These are phyloP conservation scores for Nomada fucata DNA, from an alignment of 2,888 invertebrate genomes.

Conservation along the genomic window DNA sequence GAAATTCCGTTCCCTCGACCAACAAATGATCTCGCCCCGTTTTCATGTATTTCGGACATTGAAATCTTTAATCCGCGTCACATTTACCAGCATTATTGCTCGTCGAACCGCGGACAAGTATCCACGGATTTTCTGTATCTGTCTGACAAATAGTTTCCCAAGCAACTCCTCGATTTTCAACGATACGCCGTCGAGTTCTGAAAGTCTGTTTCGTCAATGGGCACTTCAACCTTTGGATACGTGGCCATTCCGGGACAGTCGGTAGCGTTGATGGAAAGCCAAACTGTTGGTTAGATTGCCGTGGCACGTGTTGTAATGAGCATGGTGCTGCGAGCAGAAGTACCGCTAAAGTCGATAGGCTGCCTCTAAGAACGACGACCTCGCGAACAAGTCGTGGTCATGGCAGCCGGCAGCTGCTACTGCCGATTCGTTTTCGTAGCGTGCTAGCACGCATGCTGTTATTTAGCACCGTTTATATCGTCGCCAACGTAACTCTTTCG, in stretches of 20 bases:
- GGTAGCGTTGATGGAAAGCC: constrained; percentile 3
- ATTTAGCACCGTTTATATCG: constrained; percentile 26
- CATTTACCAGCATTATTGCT: no score
- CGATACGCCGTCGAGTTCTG: no score
- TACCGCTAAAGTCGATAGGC: constrained; percentile 66
- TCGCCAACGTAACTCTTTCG: background rate
- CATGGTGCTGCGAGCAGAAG: constrained; percentile 46
- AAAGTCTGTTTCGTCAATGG: background rate
- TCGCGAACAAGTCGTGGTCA: constrained; percentile 58
- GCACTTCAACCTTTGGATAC: background rate
- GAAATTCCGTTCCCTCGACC: no score
- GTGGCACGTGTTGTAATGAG: constrained; percentile 59
- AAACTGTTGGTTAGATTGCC: constrained; percentile 27
- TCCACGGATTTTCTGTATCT: no score
- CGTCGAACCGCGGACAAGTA: no score
- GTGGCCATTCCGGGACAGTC: constrained; percentile 7
- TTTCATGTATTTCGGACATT: no score
- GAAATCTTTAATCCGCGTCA: no score
- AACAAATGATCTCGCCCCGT: no score
- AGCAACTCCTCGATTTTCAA: no score
- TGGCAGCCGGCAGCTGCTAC: constrained; percentile 65
- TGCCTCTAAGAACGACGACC: constrained; percentile 69
- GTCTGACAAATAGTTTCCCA: no score
- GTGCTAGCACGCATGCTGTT: constrained; percentile 54
- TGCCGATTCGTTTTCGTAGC: constrained; percentile 61